Evolutionary conservation across 2,797 vertebrate species (phyloP).

Genomic region (Crax fasciolata): DNA sequence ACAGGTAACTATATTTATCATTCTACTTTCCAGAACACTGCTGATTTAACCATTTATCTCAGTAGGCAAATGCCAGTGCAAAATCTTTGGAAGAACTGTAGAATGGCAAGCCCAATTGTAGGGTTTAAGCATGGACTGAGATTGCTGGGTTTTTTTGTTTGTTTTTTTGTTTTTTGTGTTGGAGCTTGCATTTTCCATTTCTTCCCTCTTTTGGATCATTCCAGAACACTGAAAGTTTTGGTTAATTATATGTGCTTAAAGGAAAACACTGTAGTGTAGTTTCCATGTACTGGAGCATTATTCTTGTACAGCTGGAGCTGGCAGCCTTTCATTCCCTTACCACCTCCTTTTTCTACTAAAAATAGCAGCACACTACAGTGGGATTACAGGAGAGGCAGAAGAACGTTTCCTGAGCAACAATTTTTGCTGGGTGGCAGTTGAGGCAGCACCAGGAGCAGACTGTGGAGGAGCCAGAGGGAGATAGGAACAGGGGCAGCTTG

Average conservation of each 20-base stretch:
- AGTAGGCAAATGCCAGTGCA: fast-evolving
- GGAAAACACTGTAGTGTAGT: slow-evolving; percentile 43
- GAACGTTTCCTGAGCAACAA: slow-evolving; percentile 58
- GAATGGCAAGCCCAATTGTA: not conserved
- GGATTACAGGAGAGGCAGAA: slow-evolving; percentile 47
- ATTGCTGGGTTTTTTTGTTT: not conserved
- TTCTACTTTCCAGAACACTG: fast-evolving
- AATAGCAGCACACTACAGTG: slow-evolving; percentile 43
- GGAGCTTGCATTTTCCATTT: not conserved
- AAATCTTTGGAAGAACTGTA: not conserved
- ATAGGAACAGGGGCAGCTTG: not conserved
- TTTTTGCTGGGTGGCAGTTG: slow-evolving; percentile 27
- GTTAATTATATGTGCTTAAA: slow-evolving; percentile 41
- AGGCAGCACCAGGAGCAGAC: not conserved
- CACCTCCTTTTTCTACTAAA: slow-evolving; percentile 66
- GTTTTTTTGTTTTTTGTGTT: not conserved
- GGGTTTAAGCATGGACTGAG: not conserved
- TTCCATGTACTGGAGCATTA: slow-evolving; percentile 43
- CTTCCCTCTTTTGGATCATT: slow-evolving; percentile 17
- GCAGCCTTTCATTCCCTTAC: slow-evolving; percentile 56
- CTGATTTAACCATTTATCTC: not conserved
- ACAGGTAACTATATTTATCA: not conserved
- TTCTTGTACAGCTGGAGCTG: slow-evolving; percentile 59
- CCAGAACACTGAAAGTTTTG: slow-evolving; percentile 46
- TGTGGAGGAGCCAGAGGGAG: not conserved